A percentile compares a stretch with the other conserved stretches of the same genome.
Evolutionary conservation across 1,140 invertebrate genomes (phyloP).

Genomic region (Adoxophyes honmai): DNA sequence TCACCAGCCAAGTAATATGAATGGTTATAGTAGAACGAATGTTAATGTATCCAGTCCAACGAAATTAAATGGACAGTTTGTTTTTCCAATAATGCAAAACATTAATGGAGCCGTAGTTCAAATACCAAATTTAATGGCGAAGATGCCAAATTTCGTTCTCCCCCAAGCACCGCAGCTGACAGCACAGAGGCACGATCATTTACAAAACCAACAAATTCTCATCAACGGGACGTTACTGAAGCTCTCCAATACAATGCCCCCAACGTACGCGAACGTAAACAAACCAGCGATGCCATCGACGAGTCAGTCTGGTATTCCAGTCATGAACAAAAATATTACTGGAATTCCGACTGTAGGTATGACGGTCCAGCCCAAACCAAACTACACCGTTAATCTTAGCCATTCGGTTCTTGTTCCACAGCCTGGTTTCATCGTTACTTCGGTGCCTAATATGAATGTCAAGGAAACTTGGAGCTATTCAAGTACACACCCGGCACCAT

Average conservation of each 20-base stretch:
- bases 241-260: conserved; percentile 60
- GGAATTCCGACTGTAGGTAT: conserved; percentile 58
- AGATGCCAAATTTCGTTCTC: conserved; percentile 70
- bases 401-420: conserved; percentile 69
- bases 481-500: conserved; percentile 46
- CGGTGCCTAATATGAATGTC: conserved; percentile 74
- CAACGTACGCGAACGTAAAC: conserved; percentile 49
- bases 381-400: conserved; percentile 68
- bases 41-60: conserved; percentile 70
- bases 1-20: conserved; percentile 50
- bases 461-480: conserved; percentile 73
- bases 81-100: conserved; percentile 72
- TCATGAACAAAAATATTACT: conserved; percentile 59
- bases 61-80: conserved; percentile 70
- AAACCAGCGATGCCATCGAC: conserved; percentile 47
- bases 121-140: conserved; percentile 73
- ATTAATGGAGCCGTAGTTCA: conserved; percentile 72
- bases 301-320: conserved; percentile 50
- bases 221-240: conserved; percentile 74
- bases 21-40: conserved; percentile 57
- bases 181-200: conserved; percentile 55
- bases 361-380: conserved; percentile 65
- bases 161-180: conserved; percentile 56
- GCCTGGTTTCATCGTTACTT: conserved; percentile 72
- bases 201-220: conserved; percentile 69